phyloP scores from a whole-genome alignment of 2,113 vertebrate genomes.

The Drymodes brunneopygia region DNA sequence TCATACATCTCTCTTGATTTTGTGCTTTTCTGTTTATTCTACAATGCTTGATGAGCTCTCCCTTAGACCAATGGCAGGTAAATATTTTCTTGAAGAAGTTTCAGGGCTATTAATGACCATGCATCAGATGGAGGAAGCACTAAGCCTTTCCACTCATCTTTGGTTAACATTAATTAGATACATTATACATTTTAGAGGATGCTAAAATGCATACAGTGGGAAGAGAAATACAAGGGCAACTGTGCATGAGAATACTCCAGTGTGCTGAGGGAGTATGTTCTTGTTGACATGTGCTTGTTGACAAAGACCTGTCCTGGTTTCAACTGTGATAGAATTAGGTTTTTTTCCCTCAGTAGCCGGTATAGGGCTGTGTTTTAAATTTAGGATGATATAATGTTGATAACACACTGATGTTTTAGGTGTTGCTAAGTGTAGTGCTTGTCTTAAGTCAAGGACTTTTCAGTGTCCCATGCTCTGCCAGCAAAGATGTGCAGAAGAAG shows the following conservation, averaged over 20 bases:
- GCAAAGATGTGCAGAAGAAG: background rate
- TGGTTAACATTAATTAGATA: background rate
- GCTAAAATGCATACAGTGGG: background rate
- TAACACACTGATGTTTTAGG: background rate
- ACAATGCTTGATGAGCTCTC: background rate
- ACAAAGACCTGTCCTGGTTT: background rate
- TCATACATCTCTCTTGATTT: background rate
- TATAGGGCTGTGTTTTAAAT: background rate
- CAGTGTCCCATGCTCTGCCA: background rate
- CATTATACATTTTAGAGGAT: background rate
- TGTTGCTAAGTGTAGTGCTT: background rate
- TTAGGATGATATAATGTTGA: background rate
- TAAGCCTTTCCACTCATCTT: background rate
- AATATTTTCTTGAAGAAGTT: background rate
- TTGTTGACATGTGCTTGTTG: background rate
- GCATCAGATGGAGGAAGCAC: background rate
- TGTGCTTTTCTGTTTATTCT: background rate
- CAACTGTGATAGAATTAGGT: background rate
- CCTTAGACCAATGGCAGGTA: background rate
- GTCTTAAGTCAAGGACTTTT: background rate
- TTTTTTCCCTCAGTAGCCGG: background rate
- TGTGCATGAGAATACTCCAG: fast-evolving
- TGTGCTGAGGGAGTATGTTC: background rate
- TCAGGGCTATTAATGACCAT: background rate
- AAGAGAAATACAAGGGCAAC: background rate